Evolutionary conservation across 92 coral and sea anemone species (phyloP).

Genomic region (Phymanthus crucifer): DNA sequence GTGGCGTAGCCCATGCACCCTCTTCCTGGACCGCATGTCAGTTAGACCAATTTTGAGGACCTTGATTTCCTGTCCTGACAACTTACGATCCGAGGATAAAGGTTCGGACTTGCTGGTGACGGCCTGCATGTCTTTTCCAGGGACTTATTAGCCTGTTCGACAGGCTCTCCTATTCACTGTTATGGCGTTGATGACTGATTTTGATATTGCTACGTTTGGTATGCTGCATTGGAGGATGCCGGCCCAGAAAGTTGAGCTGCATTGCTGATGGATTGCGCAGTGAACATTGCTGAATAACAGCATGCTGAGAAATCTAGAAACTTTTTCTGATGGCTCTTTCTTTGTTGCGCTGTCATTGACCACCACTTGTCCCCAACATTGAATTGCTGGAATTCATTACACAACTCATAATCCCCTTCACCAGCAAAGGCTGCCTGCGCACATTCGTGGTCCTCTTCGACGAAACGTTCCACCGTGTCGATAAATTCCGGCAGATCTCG

Average conservation of each 20-base stretch:
- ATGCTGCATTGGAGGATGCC: background rate
- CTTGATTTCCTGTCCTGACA: constrained; percentile 2
- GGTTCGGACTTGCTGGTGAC: constrained; percentile 15
- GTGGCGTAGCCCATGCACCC: constrained; percentile 29
- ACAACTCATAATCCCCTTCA: constrained; percentile 15
- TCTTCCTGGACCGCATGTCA: constrained; percentile 28
- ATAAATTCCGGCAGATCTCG: constrained; percentile 23
- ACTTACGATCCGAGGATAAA: constrained; percentile 24
- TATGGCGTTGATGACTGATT: background rate
- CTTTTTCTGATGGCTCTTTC: constrained; percentile 27
- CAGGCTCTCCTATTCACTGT: background rate
- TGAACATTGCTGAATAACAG: background rate
- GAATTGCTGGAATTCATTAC: constrained; percentile 7
- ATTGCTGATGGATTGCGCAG: background rate
- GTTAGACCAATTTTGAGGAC: constrained; percentile 1
- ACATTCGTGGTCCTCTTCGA: constrained; percentile 11
- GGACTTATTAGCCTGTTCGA: background rate
- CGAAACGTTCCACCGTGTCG: constrained; percentile 13
- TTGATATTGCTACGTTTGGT: background rate
- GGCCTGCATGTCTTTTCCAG: constrained; percentile 14
- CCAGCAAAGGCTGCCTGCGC: constrained; percentile 28
- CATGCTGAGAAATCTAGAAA: constrained; percentile 9
- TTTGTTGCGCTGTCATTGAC: constrained; percentile 24
- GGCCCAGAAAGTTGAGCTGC: background rate
- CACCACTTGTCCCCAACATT: constrained; percentile 20